phyloP scores from a whole-genome alignment of 2,113 vertebrate species.

The Colius striatus region DNA sequence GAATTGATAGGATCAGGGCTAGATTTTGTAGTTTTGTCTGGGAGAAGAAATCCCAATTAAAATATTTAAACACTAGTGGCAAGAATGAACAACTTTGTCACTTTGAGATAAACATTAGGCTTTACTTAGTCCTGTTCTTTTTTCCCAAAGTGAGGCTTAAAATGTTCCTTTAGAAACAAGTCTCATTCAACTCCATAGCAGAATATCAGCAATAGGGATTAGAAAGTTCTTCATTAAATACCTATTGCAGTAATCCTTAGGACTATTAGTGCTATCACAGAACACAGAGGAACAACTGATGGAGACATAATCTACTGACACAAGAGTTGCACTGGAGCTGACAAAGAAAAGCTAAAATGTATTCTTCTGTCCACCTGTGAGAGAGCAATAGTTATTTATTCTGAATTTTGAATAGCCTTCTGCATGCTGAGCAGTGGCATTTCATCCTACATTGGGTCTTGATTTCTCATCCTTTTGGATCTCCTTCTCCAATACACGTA shows the following conservation, averaged over 20 bases:
- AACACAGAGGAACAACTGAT: not conserved
- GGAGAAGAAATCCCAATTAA: not conserved
- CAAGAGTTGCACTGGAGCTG: not conserved
- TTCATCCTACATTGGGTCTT: not conserved
- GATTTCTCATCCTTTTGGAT: not conserved
- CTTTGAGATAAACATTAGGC: not conserved
- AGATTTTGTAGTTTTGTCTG: not conserved
- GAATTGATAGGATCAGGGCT: not conserved
- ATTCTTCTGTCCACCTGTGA: not conserved
- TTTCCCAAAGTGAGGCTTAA: not conserved
- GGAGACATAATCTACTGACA: not conserved
- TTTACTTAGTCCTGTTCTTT: not conserved
- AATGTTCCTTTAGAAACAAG: not conserved
- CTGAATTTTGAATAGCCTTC: not conserved
- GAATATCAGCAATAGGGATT: not conserved
- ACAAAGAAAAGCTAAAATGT: not conserved
- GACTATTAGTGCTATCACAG: not conserved
- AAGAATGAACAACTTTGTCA: not conserved
- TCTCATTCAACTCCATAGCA: not conserved
- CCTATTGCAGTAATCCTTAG: not conserved
- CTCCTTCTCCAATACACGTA: not conserved
- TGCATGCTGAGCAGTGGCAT: not conserved
- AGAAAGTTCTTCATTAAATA: not conserved
- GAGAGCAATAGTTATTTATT: not conserved
- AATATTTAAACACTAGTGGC: not conserved